These are phyloP conservation scores for Abramis brama DNA, from an alignment of 2,113 vertebrate species.

Conservation along the genomic window DNA sequence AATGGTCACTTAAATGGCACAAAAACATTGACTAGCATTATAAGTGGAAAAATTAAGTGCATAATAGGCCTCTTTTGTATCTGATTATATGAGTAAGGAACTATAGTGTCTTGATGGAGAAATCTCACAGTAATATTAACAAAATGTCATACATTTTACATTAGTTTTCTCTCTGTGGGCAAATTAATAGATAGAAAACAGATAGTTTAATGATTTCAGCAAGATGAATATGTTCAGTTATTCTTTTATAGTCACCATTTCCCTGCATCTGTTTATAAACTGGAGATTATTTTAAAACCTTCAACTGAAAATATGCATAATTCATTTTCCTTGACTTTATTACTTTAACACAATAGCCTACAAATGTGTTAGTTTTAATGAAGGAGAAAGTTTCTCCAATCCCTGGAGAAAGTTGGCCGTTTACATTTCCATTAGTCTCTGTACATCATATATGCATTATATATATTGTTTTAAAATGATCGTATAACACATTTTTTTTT, in stretches of 20 bases:
- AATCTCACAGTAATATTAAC: constrained; percentile 2
- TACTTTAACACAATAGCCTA: not conserved
- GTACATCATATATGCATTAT: not conserved
- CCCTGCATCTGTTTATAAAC: not conserved
- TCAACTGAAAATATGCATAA: not conserved
- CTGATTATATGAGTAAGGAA: not conserved
- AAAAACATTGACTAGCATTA: not conserved
- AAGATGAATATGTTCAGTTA: not conserved
- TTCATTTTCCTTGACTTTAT: not conserved
- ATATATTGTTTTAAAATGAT: not conserved
- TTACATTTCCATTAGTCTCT: not conserved
- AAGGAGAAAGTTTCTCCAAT: not conserved
- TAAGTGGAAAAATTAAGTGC: not conserved
- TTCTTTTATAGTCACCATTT: not conserved
- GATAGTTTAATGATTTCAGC: not conserved
- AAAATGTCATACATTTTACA: not conserved
- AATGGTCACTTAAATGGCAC: not conserved
- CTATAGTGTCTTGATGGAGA: not conserved
- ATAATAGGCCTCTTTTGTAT: not conserved
- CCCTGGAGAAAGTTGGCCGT: not conserved
- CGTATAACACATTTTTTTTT: too few relatives aligned
- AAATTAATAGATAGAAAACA: constrained; percentile 14
- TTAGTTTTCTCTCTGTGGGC: not conserved
- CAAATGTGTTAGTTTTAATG: not conserved
- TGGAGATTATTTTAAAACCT: not conserved